Evolutionary conservation across 92 coral and sea anemone genomes (phyloP).

Genomic region (Plumapathes pennacea): DNA sequence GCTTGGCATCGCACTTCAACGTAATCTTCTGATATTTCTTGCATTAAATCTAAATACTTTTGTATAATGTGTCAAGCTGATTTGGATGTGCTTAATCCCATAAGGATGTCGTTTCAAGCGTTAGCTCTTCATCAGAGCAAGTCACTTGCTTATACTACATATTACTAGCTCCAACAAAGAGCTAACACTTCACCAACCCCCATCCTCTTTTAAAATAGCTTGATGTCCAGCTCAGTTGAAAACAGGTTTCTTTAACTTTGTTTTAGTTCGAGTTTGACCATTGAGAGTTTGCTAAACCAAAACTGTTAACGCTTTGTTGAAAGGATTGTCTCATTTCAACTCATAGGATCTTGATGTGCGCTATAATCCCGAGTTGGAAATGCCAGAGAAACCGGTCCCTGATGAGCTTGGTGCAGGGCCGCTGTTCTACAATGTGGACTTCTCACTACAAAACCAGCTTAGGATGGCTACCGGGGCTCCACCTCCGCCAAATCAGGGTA

Average conservation of each 20-base stretch:
- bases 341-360: constrained; percentile 92
- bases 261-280: background rate
- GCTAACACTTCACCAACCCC: too few relatives aligned
- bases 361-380: constrained; percentile 94
- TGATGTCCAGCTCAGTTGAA: background rate
- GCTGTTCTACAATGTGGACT: constrained; percentile 95
- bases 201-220: too few relatives aligned
- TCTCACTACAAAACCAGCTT: constrained; percentile 91
- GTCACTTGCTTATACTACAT: too few relatives aligned
- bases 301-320: too few relatives aligned
- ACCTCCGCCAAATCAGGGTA: constrained; percentile 89
- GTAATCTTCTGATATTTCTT: too few relatives aligned
- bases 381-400: constrained; percentile 96
- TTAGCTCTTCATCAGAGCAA: too few relatives aligned
- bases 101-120: too few relatives aligned
- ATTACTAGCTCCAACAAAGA: too few relatives aligned
- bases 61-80: too few relatives aligned
- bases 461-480: constrained; percentile 99
- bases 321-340: background rate
- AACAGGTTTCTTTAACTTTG: background rate
- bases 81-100: too few relatives aligned
- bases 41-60: too few relatives aligned
- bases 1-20: too few relatives aligned
- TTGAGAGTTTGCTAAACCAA: background rate
- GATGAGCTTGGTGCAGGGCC: constrained; percentile 94